Evolutionary conservation across 2,888 invertebrate genomes (phyloP), one percentile per base, ranked within the genome.

Genomic region (Chaetogeoica ovagalla): DNA sequence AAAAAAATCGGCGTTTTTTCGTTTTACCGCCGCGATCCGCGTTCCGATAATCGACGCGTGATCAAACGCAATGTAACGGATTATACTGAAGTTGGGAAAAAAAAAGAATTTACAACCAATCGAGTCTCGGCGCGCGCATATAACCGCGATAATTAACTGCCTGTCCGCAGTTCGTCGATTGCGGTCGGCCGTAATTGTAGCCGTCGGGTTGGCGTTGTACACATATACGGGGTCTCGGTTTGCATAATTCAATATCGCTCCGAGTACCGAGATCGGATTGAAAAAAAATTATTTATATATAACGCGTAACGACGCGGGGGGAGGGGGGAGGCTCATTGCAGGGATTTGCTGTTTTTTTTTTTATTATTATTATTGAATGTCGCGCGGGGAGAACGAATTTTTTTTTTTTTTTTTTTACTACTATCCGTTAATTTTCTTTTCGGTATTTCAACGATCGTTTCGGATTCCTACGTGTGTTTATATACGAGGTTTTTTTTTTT

Each of bases 141-240:
- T 48, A 74, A 66, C 66, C 75, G 23, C 57, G 39, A 75, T 75
- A 75, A 66, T 66, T 75, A 59, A 59, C 66, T 15, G 19, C 66
- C 63, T 23, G 13, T 11, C 15, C 48, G 11, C 11, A 48, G 11
- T 9, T 23, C 57, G 17, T 21, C 11, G 48, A 13, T 30, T 30
- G 30, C 3, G 48, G 13, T 48, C 6, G 43, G 43, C 6, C 8
- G 43, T 43, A 2, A 7, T 43, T 7, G 43, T 48, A 1, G 19
- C 52, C 43, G 66, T n/a, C 57, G 65, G 57, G 57, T 75, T 66
- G 66, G 43, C 66, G 57, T 59, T n/a, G 39, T 39, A 43, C 4
- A 30, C 4, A 4, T 30, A 19, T 15, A n/a, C n/a, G n/a, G n/a
- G 4, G 55, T 55, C 55, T 75, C 57, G 19, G 66, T 6, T n/a